Evolutionary conservation across 2,888 invertebrate species (phyloP), one percentile per base, ranked within the genome.

Genomic region (Euplexia lucipara): DNA sequence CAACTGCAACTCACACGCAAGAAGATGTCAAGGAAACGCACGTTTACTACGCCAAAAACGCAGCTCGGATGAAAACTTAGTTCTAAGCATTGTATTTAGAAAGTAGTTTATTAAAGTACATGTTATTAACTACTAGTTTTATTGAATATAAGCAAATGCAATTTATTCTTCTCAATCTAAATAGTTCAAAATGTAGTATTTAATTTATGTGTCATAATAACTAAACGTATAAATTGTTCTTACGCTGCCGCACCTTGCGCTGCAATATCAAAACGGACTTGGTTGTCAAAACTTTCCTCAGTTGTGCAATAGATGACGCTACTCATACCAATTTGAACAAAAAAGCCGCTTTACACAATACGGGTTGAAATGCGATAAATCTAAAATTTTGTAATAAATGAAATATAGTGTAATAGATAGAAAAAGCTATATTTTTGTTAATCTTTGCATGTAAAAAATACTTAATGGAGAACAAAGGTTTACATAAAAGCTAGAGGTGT

Each of bases 1-100:
- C 96, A 97, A 78, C 86, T 98, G 65, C 97, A 98, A 83, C 89
- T 97, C 30, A 94, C 96, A 30, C 96, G 97, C 52, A 94, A 93
- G 86, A 94, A 94, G 77, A 85, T 85, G 75, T 86, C 90, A 2
- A 88, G 93, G 58, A 94, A 94, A 83, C 94, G 94, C 35, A 88
- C 86, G 0, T 91, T 91, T 64, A 85, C 78, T n/a, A 74, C 88
- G 8, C 92, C 94, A 0, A 94, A 93, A 69, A 74, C 91, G 5
- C 91, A 94, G 71, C 91, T 94, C 49, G 93, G 91, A 70, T 94
- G 86, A 86, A 74, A 37, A 45, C 5, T 58, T 71, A 68, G 56
- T 59, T 34, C 18, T 47, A 62, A 57, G 14, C 30, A 49, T 69
- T 48, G 53, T 61, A 30, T 49, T 66, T 66, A 53, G 16, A 52